Conservation (phyloP, 1,140 invertebrate genomes). For the Lepidurus arcticus region DNA sequence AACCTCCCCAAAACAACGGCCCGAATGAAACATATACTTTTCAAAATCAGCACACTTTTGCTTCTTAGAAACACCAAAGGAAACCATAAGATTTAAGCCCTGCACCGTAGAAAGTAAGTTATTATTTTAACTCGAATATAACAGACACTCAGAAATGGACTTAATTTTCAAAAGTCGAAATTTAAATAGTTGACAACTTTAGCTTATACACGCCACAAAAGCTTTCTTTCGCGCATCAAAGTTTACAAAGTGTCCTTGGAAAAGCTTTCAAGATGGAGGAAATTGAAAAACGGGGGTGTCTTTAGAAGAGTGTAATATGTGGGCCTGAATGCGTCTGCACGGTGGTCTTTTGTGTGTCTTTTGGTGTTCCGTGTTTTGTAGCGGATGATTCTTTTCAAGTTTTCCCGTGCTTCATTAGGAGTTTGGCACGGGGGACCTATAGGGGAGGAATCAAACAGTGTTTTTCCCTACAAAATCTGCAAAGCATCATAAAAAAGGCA, state of each 20-base stretch:
- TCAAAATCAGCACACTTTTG: too few relatives aligned
- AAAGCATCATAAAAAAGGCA: not conserved
- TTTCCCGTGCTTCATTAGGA: not conserved
- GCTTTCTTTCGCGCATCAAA: too few relatives aligned
- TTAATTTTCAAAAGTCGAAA: too few relatives aligned
- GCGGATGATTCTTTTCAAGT: conserved; percentile 3
- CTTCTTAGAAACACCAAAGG: too few relatives aligned
- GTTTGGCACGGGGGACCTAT: not conserved
- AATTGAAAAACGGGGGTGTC: not conserved
- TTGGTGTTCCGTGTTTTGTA: not conserved
- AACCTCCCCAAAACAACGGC: too few relatives aligned
- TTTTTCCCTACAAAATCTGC: conserved; percentile 10
- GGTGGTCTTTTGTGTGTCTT: not conserved
- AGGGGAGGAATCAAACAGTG: not conserved
- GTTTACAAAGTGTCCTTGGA: not conserved
- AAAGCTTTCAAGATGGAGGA: not conserved
- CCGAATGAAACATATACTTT: too few relatives aligned
- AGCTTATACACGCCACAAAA: too few relatives aligned
- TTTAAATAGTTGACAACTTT: too few relatives aligned
- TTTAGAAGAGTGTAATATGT: not conserved
- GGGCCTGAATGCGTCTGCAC: not conserved
- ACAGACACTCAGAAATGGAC: too few relatives aligned
- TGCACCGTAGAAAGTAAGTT: too few relatives aligned
- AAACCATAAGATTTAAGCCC: too few relatives aligned
- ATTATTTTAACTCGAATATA: too few relatives aligned